Base-by-base conservation (phyloP, 1,140 invertebrate genomes). In the Orussus abietinus region DNA sequence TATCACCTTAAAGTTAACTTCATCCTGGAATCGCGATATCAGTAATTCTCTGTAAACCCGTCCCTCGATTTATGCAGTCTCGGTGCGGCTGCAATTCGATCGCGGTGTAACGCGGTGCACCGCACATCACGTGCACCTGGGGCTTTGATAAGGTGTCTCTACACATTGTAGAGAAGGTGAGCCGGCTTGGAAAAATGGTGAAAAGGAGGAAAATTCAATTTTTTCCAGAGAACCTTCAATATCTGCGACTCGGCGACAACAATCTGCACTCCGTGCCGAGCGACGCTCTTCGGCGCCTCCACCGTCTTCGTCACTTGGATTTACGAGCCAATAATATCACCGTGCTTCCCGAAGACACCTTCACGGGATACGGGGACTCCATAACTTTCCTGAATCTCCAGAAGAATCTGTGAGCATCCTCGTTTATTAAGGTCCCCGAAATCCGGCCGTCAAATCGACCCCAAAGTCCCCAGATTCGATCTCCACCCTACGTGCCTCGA, bases 361-460 rank as follows among this genome's bases (percentile, higher is more conserved):
- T 95, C 64, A 80, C 83, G n/a, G 84, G 86, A 13, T 94, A 86
- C 55, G 90, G 90, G n/a, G 86, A 90, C 63, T 90, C 88, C 1
- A 87, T 95, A 30, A 92, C 90, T 3, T 93, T 92, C 68, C 78
- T 95, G 4, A 90, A 92, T 61, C 69, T 95, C 20, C 90, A 93
- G 56, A 92, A 92, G 68, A 94, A 95, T 69, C 83, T 86, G 90
- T 93, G 77, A 84, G 73, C 62, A 52, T 46, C 19, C 19, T 40
- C 32, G n/a, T 43, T 29, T 38, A 3, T 17, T 21, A 29, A 25
- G 13, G 18, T 30, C n/a, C n/a, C n/a, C n/a, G n/a, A n/a, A n/a
- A n/a, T n/a, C n/a, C n/a, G n/a, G n/a, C n/a, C n/a, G n/a, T n/a
- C n/a, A n/a, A n/a, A n/a, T n/a, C n/a, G n/a, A n/a, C n/a, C n/a